Conservation (phyloP, 1,140 invertebrate genomes). For the Halictus rubicundus region DNA sequence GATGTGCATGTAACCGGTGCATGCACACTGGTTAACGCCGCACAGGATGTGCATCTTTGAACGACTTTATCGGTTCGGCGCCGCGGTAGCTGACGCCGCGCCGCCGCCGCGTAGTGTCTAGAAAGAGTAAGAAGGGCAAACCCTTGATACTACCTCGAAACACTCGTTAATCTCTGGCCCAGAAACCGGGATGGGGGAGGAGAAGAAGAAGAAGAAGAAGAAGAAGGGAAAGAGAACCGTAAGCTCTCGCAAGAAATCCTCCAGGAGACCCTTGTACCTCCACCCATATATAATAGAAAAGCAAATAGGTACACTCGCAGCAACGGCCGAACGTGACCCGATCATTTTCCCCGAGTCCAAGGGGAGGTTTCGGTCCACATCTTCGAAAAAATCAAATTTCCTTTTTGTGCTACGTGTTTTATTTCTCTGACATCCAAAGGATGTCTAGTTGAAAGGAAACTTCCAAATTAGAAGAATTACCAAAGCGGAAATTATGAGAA, state of each 20-base stretch:
- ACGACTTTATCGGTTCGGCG: constrained; percentile 44
- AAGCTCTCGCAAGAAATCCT: constrained; percentile 49
- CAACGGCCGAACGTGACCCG: constrained; percentile 18
- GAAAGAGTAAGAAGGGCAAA: constrained; percentile 10
- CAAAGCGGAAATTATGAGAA: too few species aligned
- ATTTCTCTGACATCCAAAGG: too few species aligned
- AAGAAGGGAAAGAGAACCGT: constrained; percentile 3
- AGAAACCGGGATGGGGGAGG: neutral
- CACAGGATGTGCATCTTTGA: constrained; percentile 39
- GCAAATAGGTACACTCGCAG: constrained; percentile 32
- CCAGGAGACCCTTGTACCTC: constrained; percentile 36
- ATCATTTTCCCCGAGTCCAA: constrained; percentile 6
- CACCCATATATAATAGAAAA: constrained; percentile 28
- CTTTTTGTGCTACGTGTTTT: too few species aligned
- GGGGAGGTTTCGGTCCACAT: too few species aligned
- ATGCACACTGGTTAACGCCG: constrained; percentile 4
- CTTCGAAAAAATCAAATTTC: too few species aligned
- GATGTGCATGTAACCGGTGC: neutral
- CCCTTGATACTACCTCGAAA: constrained; percentile 41
- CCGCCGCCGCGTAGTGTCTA: constrained; percentile 37
- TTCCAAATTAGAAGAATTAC: too few species aligned
- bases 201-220: constrained; percentile 2
- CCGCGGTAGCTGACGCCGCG: constrained; percentile 31
- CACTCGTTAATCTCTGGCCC: constrained; percentile 55
- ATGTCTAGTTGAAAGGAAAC: too few species aligned